Evolutionary conservation across 2,797 vertebrate species (phyloP).

Genomic region (Spinus pinus): DNA sequence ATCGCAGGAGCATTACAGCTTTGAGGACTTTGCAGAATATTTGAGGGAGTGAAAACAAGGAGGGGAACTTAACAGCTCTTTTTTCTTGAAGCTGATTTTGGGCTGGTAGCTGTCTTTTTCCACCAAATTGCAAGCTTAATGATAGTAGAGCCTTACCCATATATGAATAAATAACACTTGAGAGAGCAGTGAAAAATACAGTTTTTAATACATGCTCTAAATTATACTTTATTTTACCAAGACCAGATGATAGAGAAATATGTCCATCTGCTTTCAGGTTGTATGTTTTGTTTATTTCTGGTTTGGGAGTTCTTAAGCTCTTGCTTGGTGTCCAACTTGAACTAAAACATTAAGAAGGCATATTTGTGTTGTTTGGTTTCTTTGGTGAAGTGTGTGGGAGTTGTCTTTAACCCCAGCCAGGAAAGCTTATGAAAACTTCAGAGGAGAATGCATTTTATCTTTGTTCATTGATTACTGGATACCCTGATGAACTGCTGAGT

Average conservation of each 20-base stretch:
- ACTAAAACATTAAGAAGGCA: not conserved
- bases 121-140: not conserved
- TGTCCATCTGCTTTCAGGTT: not conserved
- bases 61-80: not conserved
- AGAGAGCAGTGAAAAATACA: not conserved
- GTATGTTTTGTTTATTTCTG: not conserved
- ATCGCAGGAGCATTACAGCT: not conserved
- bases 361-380: slow-evolving; percentile 43
- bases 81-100: not conserved
- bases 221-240: not conserved
- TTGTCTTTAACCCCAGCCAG: not conserved
- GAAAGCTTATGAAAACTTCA: not conserved
- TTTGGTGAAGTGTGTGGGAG: slow-evolving; percentile 33
- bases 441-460: not conserved
- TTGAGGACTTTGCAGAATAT: not conserved
- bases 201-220: not conserved
- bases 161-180: not conserved
- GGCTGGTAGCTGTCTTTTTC: not conserved
- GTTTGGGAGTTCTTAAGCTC: not conserved
- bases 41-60: not conserved
- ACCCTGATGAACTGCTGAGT: not conserved
- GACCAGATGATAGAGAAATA: not conserved
- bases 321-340: not conserved
- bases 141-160: not conserved
- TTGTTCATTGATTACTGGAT: not conserved